phyloP scores from a whole-genome alignment of 37 sponge, comb jelly and placozoan genomes.

The Sycon ciliatum region DNA sequence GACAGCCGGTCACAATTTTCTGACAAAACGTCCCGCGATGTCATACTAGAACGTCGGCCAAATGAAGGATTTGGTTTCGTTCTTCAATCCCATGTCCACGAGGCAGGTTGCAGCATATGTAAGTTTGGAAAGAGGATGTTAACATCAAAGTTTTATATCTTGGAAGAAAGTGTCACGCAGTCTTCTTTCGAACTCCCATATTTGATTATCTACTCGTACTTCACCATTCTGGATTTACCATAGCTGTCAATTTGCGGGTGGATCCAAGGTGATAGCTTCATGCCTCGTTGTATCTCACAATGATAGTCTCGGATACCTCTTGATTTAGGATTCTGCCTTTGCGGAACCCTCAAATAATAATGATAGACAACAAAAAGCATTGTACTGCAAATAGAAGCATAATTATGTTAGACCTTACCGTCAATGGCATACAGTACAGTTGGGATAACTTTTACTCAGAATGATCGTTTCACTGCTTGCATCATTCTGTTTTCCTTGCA shows the following conservation, averaged over 20 bases:
- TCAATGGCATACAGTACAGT: not conserved
- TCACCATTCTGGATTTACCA: not conserved
- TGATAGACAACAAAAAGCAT: too few relatives aligned
- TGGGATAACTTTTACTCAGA: not conserved
- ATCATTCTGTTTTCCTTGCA: constrained; percentile 1
- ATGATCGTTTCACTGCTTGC: not conserved
- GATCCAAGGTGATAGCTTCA: too few relatives aligned
- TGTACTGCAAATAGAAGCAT: too few relatives aligned
- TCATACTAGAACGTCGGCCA: not conserved
- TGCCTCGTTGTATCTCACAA: too few relatives aligned
- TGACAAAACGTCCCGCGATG: not conserved
- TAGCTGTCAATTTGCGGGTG: not conserved
- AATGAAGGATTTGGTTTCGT: constrained; percentile 87
- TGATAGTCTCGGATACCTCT: too few relatives aligned
- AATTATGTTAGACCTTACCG: too few relatives aligned
- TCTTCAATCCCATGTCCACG: constrained; percentile 62
- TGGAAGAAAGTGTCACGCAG: too few relatives aligned
- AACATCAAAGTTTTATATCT: not conserved
- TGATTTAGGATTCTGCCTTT: too few relatives aligned
- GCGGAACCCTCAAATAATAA: too few relatives aligned
- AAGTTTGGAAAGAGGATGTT: not conserved
- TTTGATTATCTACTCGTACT: not conserved
- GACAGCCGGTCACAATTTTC: too few relatives aligned
- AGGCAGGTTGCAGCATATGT: constrained; percentile 11
- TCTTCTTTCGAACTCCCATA: too few relatives aligned